These are phyloP conservation scores for Drosophila funebris DNA, from an alignment of 1,140 invertebrate species.

Conservation along the genomic window DNA sequence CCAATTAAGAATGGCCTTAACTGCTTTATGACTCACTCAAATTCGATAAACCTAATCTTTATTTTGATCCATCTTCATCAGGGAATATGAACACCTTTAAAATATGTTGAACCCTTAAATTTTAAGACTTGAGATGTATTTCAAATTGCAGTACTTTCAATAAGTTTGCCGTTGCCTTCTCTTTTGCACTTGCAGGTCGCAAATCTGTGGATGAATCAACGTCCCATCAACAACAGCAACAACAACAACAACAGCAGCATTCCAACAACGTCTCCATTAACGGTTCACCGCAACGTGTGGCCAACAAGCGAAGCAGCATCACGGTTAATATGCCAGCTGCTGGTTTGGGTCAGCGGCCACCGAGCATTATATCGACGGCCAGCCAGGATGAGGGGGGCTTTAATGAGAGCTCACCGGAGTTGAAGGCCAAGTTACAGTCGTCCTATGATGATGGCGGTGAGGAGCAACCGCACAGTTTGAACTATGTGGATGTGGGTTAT, in stretches of 20 bases:
- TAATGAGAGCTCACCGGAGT: conserved; percentile 87
- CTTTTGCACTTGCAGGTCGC: conserved; percentile 46
- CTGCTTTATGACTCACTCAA: too few species aligned
- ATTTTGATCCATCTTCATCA: too few species aligned
- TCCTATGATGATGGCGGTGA: conserved; percentile 36
- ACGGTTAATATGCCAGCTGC: conserved; percentile 86
- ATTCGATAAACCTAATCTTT: too few species aligned
- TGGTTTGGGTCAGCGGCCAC: conserved; percentile 85
- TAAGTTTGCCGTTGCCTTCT: neutral
- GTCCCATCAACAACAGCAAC: conserved; percentile 40
- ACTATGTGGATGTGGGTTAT: conserved; percentile 83
- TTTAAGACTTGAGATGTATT: too few species aligned
- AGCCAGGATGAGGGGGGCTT: conserved; percentile 87
- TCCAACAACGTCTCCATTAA: conserved; percentile 39
- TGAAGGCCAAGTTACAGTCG: conserved; percentile 86
- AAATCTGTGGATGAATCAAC: conserved; percentile 62
- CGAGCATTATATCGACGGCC: conserved; percentile 84
- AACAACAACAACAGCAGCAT: conserved; percentile 60
- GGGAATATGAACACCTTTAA: too few species aligned
- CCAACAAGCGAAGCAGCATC: conserved; percentile 83
- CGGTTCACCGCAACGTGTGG: conserved; percentile 64
- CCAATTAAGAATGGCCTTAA: too few species aligned
- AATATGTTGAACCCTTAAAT: too few species aligned
- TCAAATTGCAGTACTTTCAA: neutral
- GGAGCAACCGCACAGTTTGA: conserved; percentile 53